Evolutionary conservation across 1,140 invertebrate species (phyloP), one percentile per base, ranked within the genome.

Genomic region (Cotesia vestalis): DNA sequence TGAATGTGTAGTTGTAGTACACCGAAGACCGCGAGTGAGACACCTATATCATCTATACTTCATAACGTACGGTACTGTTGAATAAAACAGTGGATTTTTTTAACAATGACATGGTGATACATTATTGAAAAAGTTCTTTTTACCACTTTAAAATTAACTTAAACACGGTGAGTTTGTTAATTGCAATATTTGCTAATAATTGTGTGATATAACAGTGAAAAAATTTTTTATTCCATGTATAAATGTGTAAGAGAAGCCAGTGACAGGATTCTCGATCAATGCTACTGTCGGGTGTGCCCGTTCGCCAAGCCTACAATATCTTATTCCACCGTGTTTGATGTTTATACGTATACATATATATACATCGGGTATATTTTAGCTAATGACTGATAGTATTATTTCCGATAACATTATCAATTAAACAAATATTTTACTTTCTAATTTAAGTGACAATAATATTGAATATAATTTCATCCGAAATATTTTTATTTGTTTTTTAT

Each of bases 221-320:
- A 27, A 20, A 11, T 3, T 6, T 5, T 3, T 8, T 59, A n/a
- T 71, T 14, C 20, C n/a, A 17, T 12, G 59, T 60, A 8, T 27
- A 35, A 46, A 59, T 57, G 11, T 12, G 46, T 51, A 12, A 70
- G 36, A 69, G 36, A 40, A 27, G 52, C 61, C 35, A 36, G n/a
- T 63, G 60, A 71, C 71, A 78, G 73, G 74, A 68, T 67, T 70
- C 66, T 70, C 81, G 81, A 82, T 82, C 81, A 79, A 83, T 83
- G 79, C 72, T 77, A 59, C 74, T 72, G 67, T 73, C 81, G 81
- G 81, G 81, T 83, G 81, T 83, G 81, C 75, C 81, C 80, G 69
- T 75, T 78, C 57, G 71, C 68, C 72, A 67, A 74, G 74, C 75
- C 73, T 71, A 71, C 46, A 27, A 66, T 66, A 34, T 71, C 53